Percentiles rank a stretch among this genome's conserved stretches.
phyloP scores from a whole-genome alignment of 2,888 invertebrate species.

The Leptogaster cylindrica region DNA sequence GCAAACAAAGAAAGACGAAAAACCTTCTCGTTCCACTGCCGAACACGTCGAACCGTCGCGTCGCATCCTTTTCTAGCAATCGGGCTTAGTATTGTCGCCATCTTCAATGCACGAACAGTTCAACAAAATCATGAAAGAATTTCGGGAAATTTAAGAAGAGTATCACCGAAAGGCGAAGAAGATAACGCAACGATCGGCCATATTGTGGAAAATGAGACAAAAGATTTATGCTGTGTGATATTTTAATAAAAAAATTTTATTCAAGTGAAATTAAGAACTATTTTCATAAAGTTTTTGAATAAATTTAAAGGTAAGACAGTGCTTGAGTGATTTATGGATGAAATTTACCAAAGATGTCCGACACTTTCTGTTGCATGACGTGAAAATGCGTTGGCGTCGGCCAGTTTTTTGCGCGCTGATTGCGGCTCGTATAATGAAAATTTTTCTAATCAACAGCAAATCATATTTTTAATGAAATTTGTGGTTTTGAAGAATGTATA shows the following conservation, averaged over 20 bases:
- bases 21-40: constrained; percentile 26
- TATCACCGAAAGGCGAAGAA: constrained; percentile 46
- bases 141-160: constrained; percentile 36
- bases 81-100: constrained; percentile 27
- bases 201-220: constrained; percentile 52
- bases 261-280: constrained; percentile 22
- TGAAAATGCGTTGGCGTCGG: constrained; percentile 32
- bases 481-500: background rate
- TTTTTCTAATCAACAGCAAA: background rate
- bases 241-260: constrained; percentile 36
- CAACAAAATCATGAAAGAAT: constrained; percentile 24
- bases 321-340: background rate
- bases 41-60: constrained; percentile 14
- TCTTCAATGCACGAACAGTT: constrained; percentile 38
- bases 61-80: constrained; percentile 32
- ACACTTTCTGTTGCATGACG: background rate
- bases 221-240: constrained; percentile 48
- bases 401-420: constrained; percentile 3
- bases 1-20: constrained; percentile 42
- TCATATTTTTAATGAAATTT: background rate
- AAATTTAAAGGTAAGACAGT: constrained; percentile 40
- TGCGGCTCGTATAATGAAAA: too few species aligned
- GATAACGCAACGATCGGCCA: constrained; percentile 51
- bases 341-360: background rate
- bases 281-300: constrained; percentile 29